These are phyloP conservation scores for Scleropages formosus DNA, from an alignment of 2,797 vertebrate species.

Conservation along the genomic window DNA sequence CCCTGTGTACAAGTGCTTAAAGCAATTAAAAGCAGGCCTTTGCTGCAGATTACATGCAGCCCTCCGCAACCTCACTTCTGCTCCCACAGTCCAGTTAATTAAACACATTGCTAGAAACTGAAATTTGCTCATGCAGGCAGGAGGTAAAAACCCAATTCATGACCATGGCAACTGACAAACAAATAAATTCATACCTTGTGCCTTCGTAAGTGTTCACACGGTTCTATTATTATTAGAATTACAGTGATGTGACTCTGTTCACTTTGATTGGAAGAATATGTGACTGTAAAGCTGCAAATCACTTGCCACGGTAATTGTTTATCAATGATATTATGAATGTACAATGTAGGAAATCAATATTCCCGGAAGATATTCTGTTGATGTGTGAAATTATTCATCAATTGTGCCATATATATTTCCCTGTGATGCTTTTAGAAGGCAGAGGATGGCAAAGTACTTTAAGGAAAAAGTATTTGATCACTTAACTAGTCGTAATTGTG, in stretches of 20 bases:
- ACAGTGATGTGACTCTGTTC: not conserved
- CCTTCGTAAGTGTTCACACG: not conserved
- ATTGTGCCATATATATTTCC: not conserved
- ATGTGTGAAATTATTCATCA: not conserved
- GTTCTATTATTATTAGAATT: not conserved
- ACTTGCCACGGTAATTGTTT: not conserved
- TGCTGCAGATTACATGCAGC: too few relatives aligned
- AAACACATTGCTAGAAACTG: too few relatives aligned
- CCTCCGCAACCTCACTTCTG: too few relatives aligned
- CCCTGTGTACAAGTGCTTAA: too few relatives aligned
- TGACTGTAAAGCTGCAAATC: conserved; percentile 13
- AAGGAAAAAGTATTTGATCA: conserved; percentile 8
- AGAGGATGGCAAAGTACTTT: conserved; percentile 42
- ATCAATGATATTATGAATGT: conserved; percentile 3
- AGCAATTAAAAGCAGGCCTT: too few relatives aligned
- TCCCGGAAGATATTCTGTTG: conserved; percentile 7
- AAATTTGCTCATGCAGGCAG: too few relatives aligned
- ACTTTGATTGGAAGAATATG: not conserved
- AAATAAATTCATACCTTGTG: not conserved
- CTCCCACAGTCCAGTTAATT: too few relatives aligned
- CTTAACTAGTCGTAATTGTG: not conserved
- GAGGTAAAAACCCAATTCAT: not conserved
- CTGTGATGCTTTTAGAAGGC: conserved; percentile 9
- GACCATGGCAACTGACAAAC: not conserved
- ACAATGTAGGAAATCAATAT: not conserved